These are phyloP conservation scores for Leucophenga varia DNA, from an alignment of 1,140 invertebrate genomes.

Conservation along the genomic window DNA sequence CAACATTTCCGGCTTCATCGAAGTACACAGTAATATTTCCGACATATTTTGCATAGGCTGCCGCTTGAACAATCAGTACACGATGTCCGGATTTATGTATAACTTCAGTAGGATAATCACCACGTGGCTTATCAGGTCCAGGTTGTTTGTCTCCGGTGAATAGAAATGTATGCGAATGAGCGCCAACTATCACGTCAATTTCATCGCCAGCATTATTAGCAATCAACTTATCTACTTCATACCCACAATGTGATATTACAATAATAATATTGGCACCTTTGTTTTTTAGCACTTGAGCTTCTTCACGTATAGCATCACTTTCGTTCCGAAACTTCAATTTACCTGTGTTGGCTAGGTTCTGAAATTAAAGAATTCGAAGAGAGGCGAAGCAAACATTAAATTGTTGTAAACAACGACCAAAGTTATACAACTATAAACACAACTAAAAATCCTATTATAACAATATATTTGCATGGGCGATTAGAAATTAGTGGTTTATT, in stretches of 20 bases:
- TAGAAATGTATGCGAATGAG: slow-evolving; percentile 82
- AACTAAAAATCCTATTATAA: too few species aligned
- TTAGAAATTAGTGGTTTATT: too few species aligned
- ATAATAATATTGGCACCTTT: slow-evolving; percentile 74
- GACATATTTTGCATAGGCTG: slow-evolving; percentile 72
- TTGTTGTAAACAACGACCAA: too few species aligned
- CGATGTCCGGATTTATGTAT: slow-evolving; percentile 58
- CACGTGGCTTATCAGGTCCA: slow-evolving; percentile 60
- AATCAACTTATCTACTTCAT: slow-evolving; percentile 69
- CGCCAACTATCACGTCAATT: slow-evolving; percentile 81
- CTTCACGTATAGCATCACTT: slow-evolving; percentile 64
- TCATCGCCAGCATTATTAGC: slow-evolving; percentile 64
- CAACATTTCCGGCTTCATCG: slow-evolving; percentile 69
- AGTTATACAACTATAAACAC: too few species aligned
- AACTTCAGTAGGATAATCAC: slow-evolving; percentile 69
- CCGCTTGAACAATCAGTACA: slow-evolving; percentile 73
- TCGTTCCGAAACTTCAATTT: slow-evolving; percentile 69
- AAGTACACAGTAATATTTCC: slow-evolving; percentile 75
- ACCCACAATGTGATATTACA: slow-evolving; percentile 77
- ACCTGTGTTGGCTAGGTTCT: slow-evolving; percentile 65
- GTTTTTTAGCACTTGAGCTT: slow-evolving; percentile 64
- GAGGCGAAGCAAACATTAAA: too few species aligned
- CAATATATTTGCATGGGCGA: too few species aligned
- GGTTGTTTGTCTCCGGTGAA: slow-evolving; percentile 63
- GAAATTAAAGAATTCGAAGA: too few species aligned